Evolutionary conservation across 1,140 invertebrate species (phyloP).

Genomic region (Macrocentrus cingulum): DNA sequence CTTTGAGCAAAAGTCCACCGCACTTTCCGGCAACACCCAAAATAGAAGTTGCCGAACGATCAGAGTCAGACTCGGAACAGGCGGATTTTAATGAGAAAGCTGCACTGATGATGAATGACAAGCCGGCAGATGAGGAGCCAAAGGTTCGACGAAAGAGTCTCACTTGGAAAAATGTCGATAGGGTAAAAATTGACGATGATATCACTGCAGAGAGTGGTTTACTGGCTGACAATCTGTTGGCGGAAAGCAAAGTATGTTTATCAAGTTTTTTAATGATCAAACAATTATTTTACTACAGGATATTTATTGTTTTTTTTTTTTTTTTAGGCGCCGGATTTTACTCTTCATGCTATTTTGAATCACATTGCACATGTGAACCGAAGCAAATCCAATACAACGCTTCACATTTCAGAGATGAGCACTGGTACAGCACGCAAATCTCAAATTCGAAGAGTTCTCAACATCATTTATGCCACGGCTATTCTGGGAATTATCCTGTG

Average conservation of each 20-base stretch:
- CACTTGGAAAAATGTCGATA: constrained; percentile 48
- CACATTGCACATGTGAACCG: constrained; percentile 66
- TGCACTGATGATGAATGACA: too few relatives aligned
- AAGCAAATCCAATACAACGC: constrained; percentile 50
- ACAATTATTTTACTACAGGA: not conserved
- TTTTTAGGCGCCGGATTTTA: constrained; percentile 47
- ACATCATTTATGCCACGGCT: constrained; percentile 60
- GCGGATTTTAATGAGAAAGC: constrained; percentile 51
- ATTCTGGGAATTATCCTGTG: constrained; percentile 61
- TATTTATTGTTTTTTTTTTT: constrained; percentile 16
- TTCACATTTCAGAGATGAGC: constrained; percentile 49
- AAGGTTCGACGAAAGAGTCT: constrained; percentile 47
- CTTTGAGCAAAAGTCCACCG: constrained; percentile 47
- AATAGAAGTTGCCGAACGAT: too few relatives aligned
- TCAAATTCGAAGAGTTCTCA: constrained; percentile 57
- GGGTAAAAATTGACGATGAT: constrained; percentile 45
- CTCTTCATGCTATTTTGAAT: constrained; percentile 63
- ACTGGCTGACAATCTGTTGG: constrained; percentile 39
- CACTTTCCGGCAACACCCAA: constrained; percentile 41
- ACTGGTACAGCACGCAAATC: constrained; percentile 53
- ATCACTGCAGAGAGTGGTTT: constrained; percentile 54
- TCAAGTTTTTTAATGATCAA: too few relatives aligned
- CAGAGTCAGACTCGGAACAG: constrained; percentile 52
- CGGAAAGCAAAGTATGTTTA: constrained; percentile 33
- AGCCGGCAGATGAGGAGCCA: constrained; percentile 38